Base-by-base conservation (phyloP, 2,888 invertebrate genomes). In the Saturnia japonica region DNA sequence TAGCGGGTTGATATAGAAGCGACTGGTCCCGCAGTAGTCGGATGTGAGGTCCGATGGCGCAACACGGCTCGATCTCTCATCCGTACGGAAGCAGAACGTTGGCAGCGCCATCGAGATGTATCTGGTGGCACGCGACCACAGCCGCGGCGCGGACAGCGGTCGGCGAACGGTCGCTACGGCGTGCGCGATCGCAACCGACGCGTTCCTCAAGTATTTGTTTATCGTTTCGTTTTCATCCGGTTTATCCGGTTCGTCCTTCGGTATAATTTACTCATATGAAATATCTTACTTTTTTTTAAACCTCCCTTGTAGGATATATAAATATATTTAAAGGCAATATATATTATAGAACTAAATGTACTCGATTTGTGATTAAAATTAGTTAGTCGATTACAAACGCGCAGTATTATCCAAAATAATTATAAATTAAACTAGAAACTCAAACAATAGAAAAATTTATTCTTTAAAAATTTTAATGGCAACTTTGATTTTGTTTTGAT, bases 1-100 rank as follows among this genome's bases (percentile, higher is more conserved):
- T 77, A 87, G 79, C 77, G 91, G 88, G 84, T 90, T 88, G 85
- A 86, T 87, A 85, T 91, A 91, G 83, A 89, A 90, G 74, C 87
- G 85, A 76, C 88, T 89, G 80, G 85, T 83, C 71, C 89, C 88
- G 78, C 84, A 85, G 76, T 79, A 83, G 78, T 84, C 79, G 86
- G 87, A 90, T 79, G 86, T 85, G 77, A 83, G 77, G 73, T 85
- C 83, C 7, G 91, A 91, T 43, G 89, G 89, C 75, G 91, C 87
- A 76, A 91, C 91, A 72, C 86, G 84, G 74, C 81, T 78, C 70
- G 82, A 77, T 68, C 80, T 77, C 76, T 83, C 83, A 78, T 85
- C 87, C 73, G 83, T 82, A 75, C 86, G 84, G 84, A 85, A 85
- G 90, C 92, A 92, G 82, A 85, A 77, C 54, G 78, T 68, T 40